Conservation (phyloP, 2,888 invertebrate species). For the Zele albiditarsus region DNA sequence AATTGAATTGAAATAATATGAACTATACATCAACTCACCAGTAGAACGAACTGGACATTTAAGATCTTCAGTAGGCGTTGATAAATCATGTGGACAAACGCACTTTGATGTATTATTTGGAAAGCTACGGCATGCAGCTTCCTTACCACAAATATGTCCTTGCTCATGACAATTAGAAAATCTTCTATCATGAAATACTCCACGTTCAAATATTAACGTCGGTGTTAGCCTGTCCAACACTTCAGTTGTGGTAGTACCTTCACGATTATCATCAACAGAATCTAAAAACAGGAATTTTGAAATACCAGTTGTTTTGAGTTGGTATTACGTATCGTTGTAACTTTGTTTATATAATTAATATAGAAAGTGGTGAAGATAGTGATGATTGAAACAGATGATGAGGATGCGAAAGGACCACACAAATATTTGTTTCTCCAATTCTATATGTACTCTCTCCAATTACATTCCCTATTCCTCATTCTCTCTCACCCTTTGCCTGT, state of each 20-base stretch:
- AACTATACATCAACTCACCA: conserved; percentile 70
- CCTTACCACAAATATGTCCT: conserved; percentile 76
- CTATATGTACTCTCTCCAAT: too few species aligned
- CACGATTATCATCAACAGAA: conserved; percentile 1
- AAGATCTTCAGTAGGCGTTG: conserved; percentile 77
- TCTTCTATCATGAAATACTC: conserved; percentile 38
- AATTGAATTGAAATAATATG: too few species aligned
- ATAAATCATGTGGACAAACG: conserved; percentile 80
- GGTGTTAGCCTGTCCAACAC: conserved; percentile 50
- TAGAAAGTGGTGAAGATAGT: background rate
- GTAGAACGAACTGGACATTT: conserved; percentile 78
- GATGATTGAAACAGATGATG: background rate
- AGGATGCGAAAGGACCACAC: background rate
- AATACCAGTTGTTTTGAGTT: too few species aligned
- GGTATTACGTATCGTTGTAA: too few species aligned
- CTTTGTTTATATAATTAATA: too few species aligned
- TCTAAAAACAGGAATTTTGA: conserved; percentile 14
- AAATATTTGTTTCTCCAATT: background rate
- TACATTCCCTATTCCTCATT: background rate
- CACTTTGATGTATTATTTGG: conserved; percentile 76
- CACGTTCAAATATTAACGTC: conserved; percentile 14
- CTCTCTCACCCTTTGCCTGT: background rate
- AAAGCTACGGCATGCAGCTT: conserved; percentile 77
- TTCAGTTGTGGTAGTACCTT: conserved; percentile 27
- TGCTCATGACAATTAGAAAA: conserved; percentile 63